phyloP scores from a whole-genome alignment of 2,888 invertebrate species.

The Zaprionus obscuricornis region DNA sequence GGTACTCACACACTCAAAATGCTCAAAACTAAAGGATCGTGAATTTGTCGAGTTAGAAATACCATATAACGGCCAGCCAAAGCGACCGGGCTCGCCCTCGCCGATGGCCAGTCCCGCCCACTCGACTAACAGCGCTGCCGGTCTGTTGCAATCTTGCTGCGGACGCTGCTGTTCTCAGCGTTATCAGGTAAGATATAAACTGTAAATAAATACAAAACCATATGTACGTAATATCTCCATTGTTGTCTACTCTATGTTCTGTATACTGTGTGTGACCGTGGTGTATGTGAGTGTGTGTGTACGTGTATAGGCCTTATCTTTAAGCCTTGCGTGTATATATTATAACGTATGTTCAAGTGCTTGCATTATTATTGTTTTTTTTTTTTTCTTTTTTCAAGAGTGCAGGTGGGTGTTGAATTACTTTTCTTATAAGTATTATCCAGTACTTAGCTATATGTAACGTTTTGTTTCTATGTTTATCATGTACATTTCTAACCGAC shows the following conservation, averaged over 20 bases:
- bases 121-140: constrained; percentile 89
- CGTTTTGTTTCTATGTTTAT: constrained; percentile 34
- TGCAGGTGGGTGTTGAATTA: constrained; percentile 49
- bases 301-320: too few relatives aligned
- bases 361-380: too few relatives aligned
- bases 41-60: constrained; percentile 98
- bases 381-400: constrained; percentile 8
- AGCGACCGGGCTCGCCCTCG: constrained; percentile 94
- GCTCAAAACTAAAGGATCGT: constrained; percentile 88
- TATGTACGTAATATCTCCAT: constrained; percentile 4
- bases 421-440: constrained; percentile 13
- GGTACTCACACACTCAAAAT: constrained; percentile 54
- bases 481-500: constrained; percentile 28
- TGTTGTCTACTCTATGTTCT: constrained; percentile 24
- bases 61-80: constrained; percentile 96
- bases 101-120: constrained; percentile 94
- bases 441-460: constrained; percentile 31
- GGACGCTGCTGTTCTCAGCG: constrained; percentile 93
- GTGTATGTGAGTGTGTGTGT: not conserved
- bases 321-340: constrained; percentile 17
- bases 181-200: constrained; percentile 88
- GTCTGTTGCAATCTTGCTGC: constrained; percentile 91
- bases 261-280: constrained; percentile 14
- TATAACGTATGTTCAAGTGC: not conserved
- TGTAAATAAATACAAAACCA: constrained; percentile 29